Base-by-base conservation (phyloP, 2,888 invertebrate species). In the Catocala sponsa region DNA sequence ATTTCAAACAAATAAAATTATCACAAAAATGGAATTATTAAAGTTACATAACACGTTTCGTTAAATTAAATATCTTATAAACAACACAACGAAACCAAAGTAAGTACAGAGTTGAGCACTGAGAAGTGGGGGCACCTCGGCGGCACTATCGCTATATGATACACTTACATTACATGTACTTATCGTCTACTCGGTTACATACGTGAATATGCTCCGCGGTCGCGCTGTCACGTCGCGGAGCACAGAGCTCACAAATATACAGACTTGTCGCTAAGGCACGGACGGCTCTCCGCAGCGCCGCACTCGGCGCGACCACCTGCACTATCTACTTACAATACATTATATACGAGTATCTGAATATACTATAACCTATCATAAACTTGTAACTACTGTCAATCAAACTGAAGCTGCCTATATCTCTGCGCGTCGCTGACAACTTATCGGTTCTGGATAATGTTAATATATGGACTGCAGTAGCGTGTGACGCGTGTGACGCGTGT, bases 211-310 rank as follows among this genome's bases (percentile, higher is more conserved):
- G 63, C 62, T 47, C 15, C 50, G 50, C 54, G 5, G 1, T 9
- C 10, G 7, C n/a, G 5, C 32, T 5, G 15, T 15, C 15, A 35
- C 35, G 35, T 35, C 13, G 2, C n/a, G 13, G 61, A 70, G 72
- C 79, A 78, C 70, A 81, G 35, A 76, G 67, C 66, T 80, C 76
- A 74, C 69, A 80, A 81, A 85, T 83, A 86, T 84, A 89, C 87
- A 90, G 88, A 88, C 87, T 88, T 85, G 62, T 76, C 59, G 71
- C 52, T 85, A 90, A 91, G 91, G 91, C 91, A 89, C 91, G 78
- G 87, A 74, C 87, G 87, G 62, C 78, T 64, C 84, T 77, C 81
- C 87, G 84, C 86, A 51, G 76, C 63, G 58, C 52, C 25, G 60
- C 76, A 52, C 72, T 32, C 71, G 59, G 65, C 5, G 5, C 73